Evolutionary conservation across 2,888 invertebrate species (phyloP), one percentile per base, ranked within the genome.

Genomic region (Himalopsyche tibetana): DNA sequence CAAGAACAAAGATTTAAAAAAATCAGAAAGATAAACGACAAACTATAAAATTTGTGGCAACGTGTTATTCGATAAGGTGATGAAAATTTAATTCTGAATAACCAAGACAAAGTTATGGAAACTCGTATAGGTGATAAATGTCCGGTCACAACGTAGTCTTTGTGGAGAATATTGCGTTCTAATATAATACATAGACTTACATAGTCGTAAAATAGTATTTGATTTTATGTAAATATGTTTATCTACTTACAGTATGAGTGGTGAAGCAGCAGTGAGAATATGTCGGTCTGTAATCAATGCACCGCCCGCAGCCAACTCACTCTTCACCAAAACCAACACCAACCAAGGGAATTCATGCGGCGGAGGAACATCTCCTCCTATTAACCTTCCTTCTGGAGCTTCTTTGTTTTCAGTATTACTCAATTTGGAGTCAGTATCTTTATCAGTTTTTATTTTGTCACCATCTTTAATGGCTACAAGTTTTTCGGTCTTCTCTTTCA

Each of bases 291-390:
- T 94, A 89, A 95, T 94, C 83, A 95, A 89, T 36, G 93, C 92
- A 8, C 94, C 94, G 63, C 92, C 91, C 38, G 93, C 89, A 17
- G 90, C 89, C 15, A 89, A 89, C 5, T 88, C 82, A 3, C 91
- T 91, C 83, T 91, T 91, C 36, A 93, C 90, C 87, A 92, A 91
- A 85, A 94, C 90, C 55, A 92, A 90, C 2, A 92, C 93, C 40
- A 94, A 90, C 94, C 94, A 94, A 0, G 94, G 94, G 90, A 94
- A 94, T 89, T 94, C 93, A 88, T 94, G 92, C 0, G 92, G 91
- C 63, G 91, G 90, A 28, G 92, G 91, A 83, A 90, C 90, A 89
- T 94, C 94, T 4, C 94, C 94, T 0, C 93, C 93, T 15, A 93
- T 88, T 2, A 93, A 89, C 12, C 92, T 90, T 38, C 91, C 91